A percentile compares a stretch with the other conserved stretches of the same genome.
Conservation (phyloP, 2,113 vertebrate genomes). For the Vanacampus margaritifer region DNA sequence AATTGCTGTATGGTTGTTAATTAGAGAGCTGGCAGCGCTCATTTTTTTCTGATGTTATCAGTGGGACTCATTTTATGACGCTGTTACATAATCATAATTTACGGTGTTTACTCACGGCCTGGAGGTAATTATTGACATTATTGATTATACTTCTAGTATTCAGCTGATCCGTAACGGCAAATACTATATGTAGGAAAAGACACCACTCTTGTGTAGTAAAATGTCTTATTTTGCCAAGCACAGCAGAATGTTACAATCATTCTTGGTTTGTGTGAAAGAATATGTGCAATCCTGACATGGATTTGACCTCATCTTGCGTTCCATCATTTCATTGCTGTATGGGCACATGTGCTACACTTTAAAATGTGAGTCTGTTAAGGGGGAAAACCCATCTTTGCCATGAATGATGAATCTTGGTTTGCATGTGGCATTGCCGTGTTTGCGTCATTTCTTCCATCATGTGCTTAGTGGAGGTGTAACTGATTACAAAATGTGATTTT, state of each 20-base stretch:
- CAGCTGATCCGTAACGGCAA: not conserved
- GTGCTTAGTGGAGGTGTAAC: not conserved
- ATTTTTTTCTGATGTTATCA: not conserved
- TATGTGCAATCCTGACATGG: not conserved
- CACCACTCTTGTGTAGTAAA: not conserved
- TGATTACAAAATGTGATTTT: not conserved
- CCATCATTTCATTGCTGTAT: not conserved
- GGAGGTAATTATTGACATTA: not conserved
- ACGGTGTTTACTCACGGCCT: not conserved
- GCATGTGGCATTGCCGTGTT: not conserved
- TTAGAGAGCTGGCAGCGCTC: conserved; percentile 17
- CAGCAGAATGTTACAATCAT: not conserved
- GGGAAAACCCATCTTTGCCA: not conserved
- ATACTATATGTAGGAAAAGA: not conserved
- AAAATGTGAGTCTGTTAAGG: not conserved
- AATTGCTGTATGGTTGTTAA: conserved; percentile 21
- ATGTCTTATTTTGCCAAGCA: not conserved
- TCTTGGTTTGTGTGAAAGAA: not conserved
- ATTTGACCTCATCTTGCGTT: not conserved
- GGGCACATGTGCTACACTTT: not conserved
- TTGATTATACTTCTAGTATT: not conserved
- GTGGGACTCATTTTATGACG: not conserved
- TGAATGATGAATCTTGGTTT: not conserved
- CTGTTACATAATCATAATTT: not conserved
- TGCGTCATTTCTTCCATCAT: not conserved